phyloP scores from a whole-genome alignment of 64 coral and sea anemone species.

The Exaiptasia diaphana region DNA sequence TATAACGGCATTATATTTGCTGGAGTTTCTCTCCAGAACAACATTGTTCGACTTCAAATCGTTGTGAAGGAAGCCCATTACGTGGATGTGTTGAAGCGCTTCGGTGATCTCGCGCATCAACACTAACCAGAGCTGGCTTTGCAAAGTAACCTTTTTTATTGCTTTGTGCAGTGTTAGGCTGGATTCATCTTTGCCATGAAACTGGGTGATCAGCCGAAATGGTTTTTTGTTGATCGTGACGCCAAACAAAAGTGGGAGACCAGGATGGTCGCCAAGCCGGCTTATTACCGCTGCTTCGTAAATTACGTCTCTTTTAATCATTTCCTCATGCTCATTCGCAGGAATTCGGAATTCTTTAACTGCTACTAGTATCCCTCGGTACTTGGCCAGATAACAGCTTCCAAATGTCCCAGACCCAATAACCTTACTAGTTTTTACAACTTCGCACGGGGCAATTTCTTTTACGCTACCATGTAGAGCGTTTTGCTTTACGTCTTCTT shows the following conservation, averaged over 20 bases:
- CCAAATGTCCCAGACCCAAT: not conserved
- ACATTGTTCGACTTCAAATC: conserved; percentile 28
- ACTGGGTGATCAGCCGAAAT: not conserved
- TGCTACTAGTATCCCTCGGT: not conserved
- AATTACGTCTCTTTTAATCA: not conserved
- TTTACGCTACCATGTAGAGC: not conserved
- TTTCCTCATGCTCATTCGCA: not conserved
- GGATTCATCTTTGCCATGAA: not conserved
- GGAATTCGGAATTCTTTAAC: not conserved
- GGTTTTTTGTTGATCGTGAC: not conserved
- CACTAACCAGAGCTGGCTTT: not conserved
- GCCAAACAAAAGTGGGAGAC: conserved; percentile 21
- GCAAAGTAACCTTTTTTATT: not conserved
- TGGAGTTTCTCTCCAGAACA: not conserved
- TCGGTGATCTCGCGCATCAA: not conserved
- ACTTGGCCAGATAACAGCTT: not conserved
- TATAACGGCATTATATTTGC: not conserved
- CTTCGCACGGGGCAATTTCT: conserved; percentile 6
- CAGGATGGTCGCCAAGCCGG: conserved; percentile 14
- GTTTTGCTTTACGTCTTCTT: not conserved
- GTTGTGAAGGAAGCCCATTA: conserved; percentile 5
- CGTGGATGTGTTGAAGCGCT: conserved; percentile 5
- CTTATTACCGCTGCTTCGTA: not conserved
- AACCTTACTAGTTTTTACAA: not conserved
- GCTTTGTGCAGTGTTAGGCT: not conserved